Base-by-base conservation (phyloP, 1,140 invertebrate species). In the Galleria mellonella region DNA sequence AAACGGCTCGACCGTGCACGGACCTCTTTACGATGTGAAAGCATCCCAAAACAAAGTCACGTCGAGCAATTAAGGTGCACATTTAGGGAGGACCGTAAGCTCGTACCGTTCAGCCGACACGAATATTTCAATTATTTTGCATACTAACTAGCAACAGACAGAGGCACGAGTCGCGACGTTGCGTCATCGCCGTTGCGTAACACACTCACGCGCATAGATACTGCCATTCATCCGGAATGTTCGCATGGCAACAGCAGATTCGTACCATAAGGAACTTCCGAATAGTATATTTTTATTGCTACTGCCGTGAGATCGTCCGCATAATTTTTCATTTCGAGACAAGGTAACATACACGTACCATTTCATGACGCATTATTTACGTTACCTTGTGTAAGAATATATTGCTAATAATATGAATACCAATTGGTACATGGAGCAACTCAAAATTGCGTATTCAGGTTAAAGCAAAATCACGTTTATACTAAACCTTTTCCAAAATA, bases 141-240 rank as follows among this genome's bases (percentile, higher is more conserved):
- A 83, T 83, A 74, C 69, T 69, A 73, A 76, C 67, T 57, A 70
- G 69, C 72, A 83, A 79, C 75, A 72, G 73, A 74, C 63, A 10
- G 17, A 23, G 17, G 17, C 55, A 55, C 48, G 43, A 46, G 47
- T 56, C 62, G 55, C 66, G 67, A 68, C 68, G 62, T 74, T 76
- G 62, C 76, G 78, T 83, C 78, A 83, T 66, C 59, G 33, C 38
- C 17, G 43, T 72, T 72, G 68, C 72, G 78, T 63, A 75, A 76
- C 45, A 66, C 49, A 62, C 73, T 72, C 72, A 69, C 72, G 73
- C 78, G 69, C 72, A 64, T 55, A 43, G 47, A 44, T 10, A 31
- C 30, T 37, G 35, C 14, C 35, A 82, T 68, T 77, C 79, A 77
- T 81, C 66, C 70, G 75, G 62, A 57, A 45, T 48, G 55, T 55